phyloP scores from a whole-genome alignment of 1,140 invertebrate genomes.

The Globodera rostochiensis region DNA sequence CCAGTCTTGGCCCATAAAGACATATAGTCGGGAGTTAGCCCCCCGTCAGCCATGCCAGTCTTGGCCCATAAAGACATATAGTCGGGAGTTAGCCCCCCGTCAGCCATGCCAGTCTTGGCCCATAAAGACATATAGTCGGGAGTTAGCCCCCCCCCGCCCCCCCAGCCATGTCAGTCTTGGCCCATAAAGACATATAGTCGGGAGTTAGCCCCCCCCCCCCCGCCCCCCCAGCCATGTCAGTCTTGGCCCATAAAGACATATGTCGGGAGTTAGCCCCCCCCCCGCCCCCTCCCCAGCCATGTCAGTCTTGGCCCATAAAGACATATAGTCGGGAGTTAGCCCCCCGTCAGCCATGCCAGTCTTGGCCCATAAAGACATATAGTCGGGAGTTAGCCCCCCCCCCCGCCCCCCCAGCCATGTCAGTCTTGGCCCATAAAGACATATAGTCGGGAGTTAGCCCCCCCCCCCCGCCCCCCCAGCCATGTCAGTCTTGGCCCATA shows the following conservation, averaged over 20 bases:
- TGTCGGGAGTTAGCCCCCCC: no score
- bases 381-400: no score
- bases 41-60: background rate
- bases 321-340: background rate
- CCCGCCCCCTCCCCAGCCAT: no score
- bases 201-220: no score
- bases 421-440: background rate
- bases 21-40: background rate
- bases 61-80: background rate
- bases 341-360: background rate
- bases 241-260: background rate
- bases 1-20: background rate
- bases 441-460: background rate
- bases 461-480: no score
- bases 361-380: background rate
- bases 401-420: no score
- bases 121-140: background rate
- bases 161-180: background rate
- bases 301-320: background rate
- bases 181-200: background rate
- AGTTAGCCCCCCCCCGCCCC: no score
- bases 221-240: background rate
- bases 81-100: no score
- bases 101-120: background rate
- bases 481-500: background rate